Conservation (phyloP, 1,140 invertebrate genomes). For the Zaprionus ornatus region DNA sequence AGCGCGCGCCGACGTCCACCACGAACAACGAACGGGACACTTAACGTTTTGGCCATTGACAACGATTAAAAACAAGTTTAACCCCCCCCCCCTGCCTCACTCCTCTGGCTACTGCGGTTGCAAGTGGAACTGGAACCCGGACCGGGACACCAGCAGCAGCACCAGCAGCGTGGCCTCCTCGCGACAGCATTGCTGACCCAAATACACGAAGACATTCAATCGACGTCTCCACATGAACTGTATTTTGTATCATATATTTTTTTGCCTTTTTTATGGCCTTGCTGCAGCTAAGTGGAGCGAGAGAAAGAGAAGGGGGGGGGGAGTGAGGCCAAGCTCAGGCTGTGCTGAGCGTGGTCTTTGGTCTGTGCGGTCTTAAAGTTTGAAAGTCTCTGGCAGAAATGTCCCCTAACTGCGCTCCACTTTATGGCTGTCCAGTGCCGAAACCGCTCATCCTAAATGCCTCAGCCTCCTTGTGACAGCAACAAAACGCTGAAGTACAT, state of each 20-base stretch:
- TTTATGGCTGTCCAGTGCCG: slow-evolving; percentile 17
- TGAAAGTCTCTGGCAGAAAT: slow-evolving; percentile 19
- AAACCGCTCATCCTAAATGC: slow-evolving; percentile 9
- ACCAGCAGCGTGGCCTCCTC: slow-evolving; percentile 16
- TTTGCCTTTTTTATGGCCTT: slow-evolving; percentile 20
- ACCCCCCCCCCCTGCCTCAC: background rate
- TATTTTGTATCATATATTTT: slow-evolving; percentile 43
- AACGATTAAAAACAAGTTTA: slow-evolving; percentile 81
- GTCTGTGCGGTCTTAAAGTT: slow-evolving; percentile 15
- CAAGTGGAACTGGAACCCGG: slow-evolving; percentile 51
- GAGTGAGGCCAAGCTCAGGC: too few relatives aligned
- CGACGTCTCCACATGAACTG: slow-evolving; percentile 46
- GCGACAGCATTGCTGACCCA: slow-evolving; percentile 74
- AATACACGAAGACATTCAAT: slow-evolving; percentile 76
- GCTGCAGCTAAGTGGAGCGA: slow-evolving; percentile 4
- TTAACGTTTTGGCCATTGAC: slow-evolving; percentile 80
- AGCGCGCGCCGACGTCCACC: background rate
- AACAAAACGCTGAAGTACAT: background rate
- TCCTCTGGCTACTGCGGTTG: background rate
- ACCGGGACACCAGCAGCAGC: slow-evolving; percentile 58
- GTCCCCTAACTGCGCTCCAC: slow-evolving; percentile 12
- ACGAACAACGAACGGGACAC: slow-evolving; percentile 66
- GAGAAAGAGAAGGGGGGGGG: background rate
- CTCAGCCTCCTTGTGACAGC: background rate
- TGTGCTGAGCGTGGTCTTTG: too few relatives aligned